A percentile compares a stretch with the other conserved stretches of the same genome.
These are phyloP conservation scores for Zaprionus camerounensis DNA, from an alignment of 1,140 invertebrate genomes.

Conservation along the genomic window DNA sequence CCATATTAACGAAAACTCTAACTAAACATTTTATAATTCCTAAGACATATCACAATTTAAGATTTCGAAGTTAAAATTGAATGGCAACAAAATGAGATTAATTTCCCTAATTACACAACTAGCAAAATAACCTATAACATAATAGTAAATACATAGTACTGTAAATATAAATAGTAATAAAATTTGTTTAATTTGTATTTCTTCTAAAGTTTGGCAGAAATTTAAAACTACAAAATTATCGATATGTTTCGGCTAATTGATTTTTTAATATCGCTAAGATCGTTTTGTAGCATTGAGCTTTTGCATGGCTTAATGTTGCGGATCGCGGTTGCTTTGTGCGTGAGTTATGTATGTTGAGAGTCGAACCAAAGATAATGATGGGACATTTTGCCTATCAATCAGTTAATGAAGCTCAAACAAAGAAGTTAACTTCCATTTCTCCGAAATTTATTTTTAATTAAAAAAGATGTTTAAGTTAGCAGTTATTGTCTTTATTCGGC, in stretches of 20 bases:
- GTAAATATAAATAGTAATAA: too few species aligned
- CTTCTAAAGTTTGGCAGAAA: not conserved
- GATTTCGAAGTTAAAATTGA: not conserved
- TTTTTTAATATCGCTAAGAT: not conserved
- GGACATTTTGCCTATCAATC: not conserved
- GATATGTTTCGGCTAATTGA: not conserved
- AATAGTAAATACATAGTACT: too few species aligned
- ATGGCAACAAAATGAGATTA: too few species aligned
- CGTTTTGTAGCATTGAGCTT: not conserved
- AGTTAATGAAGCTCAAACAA: too few species aligned
- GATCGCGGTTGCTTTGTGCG: not conserved
- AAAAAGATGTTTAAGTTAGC: too few species aligned
- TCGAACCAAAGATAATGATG: not conserved
- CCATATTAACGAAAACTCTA: slow-evolving; percentile 19
- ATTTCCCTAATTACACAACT: too few species aligned
- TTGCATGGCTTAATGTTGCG: not conserved
- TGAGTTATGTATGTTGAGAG: too few species aligned
- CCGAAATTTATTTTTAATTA: too few species aligned
- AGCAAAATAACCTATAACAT: too few species aligned
- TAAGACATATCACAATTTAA: not conserved
- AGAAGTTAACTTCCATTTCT: too few species aligned
- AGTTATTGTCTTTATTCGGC: too few species aligned
- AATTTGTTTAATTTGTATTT: not conserved
- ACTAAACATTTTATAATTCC: not conserved
- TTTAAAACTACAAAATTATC: not conserved